Conservation (phyloP, 2,113 vertebrate genomes). For the Sturnus vulgaris region DNA sequence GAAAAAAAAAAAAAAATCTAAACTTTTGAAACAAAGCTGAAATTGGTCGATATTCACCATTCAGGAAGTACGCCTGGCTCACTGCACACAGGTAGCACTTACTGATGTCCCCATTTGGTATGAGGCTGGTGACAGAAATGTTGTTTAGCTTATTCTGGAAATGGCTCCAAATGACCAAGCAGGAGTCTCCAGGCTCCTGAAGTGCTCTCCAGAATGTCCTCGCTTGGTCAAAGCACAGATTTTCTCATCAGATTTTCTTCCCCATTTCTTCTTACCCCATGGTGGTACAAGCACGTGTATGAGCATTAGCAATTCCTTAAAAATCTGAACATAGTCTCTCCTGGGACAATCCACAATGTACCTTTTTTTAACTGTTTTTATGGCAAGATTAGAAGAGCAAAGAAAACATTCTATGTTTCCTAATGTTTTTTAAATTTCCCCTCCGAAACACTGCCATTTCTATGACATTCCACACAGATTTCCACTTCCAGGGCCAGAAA, state of each 20-base stretch:
- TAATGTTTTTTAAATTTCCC: background rate
- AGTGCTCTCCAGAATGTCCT: background rate
- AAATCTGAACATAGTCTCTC: background rate
- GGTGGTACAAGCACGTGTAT: background rate
- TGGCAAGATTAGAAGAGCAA: background rate
- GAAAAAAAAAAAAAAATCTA: background rate
- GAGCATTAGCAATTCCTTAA: background rate
- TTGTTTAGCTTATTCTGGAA: background rate
- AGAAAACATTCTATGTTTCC: background rate
- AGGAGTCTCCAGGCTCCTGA: background rate
- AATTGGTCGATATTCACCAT: accelerated
- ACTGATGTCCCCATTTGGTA: background rate
- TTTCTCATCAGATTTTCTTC: background rate
- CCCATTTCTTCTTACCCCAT: no score
- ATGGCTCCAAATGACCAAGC: background rate
- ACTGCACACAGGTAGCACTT: background rate
- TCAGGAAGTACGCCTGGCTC: background rate
- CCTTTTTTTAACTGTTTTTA: background rate
- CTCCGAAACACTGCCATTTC: background rate
- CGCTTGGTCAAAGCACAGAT: background rate
- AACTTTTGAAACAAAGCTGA: background rate
- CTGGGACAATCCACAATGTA: background rate
- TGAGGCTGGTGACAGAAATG: background rate
- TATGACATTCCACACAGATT: background rate
- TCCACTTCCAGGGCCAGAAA: background rate